Conservation (phyloP, 2,113 vertebrate genomes). For the Microcebus griseorufus region DNA sequence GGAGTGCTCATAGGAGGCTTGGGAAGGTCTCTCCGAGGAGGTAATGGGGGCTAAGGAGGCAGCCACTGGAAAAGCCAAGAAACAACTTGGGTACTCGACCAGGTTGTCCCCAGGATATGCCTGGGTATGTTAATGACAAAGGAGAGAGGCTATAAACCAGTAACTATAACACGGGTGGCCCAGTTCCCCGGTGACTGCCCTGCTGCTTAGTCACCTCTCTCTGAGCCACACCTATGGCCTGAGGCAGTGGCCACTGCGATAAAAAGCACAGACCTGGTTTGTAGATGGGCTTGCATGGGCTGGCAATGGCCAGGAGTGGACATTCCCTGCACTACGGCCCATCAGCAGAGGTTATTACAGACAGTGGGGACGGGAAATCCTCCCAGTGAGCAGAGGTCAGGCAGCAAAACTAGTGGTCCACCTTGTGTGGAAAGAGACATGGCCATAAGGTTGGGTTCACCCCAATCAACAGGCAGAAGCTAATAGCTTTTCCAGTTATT, state of each 20-base stretch:
- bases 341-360: neutral
- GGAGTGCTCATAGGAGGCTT: too few species aligned
- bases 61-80: neutral
- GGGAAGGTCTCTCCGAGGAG: too few species aligned
- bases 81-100: too few species aligned
- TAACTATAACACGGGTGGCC: neutral
- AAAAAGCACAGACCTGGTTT: neutral
- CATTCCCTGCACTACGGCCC: neutral
- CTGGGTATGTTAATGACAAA: neutral
- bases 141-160: neutral
- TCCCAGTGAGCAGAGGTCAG: neutral
- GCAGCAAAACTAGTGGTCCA: neutral
- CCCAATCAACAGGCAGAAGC: neutral
- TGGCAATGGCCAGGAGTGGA: neutral
- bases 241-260: neutral
- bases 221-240: too few species aligned
- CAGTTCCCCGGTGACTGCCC: accelerated
- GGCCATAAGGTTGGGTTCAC: neutral
- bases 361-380: neutral
- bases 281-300: neutral
- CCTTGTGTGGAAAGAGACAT: neutral
- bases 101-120: too few species aligned
- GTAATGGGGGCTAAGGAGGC: neutral
- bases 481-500: neutral
- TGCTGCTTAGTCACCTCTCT: neutral